These are phyloP conservation scores for Lampropteryx suffumata DNA, from an alignment of 2,888 invertebrate genomes.

Conservation along the genomic window DNA sequence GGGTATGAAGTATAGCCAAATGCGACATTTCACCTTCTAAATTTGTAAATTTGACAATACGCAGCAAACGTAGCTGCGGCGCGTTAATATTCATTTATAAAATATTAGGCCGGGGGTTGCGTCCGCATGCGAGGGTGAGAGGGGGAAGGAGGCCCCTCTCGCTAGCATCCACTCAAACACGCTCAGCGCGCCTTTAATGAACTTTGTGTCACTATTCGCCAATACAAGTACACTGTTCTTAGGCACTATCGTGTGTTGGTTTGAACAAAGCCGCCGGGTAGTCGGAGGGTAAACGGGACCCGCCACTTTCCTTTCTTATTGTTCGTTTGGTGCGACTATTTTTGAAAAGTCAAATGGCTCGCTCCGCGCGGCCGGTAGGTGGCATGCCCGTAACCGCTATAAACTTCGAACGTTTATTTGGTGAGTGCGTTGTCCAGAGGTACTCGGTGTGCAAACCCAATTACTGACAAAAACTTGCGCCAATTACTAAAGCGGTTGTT, in stretches of 20 bases:
- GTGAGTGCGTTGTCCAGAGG: background rate
- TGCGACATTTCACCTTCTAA: slow-evolving; percentile 11
- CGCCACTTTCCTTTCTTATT: slow-evolving; percentile 66
- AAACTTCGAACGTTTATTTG: background rate
- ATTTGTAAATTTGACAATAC: slow-evolving; percentile 24
- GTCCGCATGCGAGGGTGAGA: slow-evolving; percentile 28
- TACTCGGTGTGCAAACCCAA: background rate
- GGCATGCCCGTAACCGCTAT: slow-evolving; percentile 3
- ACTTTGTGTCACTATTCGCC: slow-evolving; percentile 78
- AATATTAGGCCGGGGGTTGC: slow-evolving; percentile 59
- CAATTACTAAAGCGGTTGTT: background rate
- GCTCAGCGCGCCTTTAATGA: slow-evolving; percentile 79
- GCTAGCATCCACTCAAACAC: slow-evolving; percentile 74
- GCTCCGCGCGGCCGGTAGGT: slow-evolving; percentile 18
- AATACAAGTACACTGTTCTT: slow-evolving; percentile 80
- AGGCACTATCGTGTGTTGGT: slow-evolving; percentile 73
- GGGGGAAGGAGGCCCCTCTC: slow-evolving; percentile 55
- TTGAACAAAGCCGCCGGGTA: slow-evolving; percentile 71
- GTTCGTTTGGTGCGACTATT: slow-evolving; percentile 52
- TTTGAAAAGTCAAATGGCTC: slow-evolving; percentile 60
- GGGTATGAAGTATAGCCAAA: background rate
- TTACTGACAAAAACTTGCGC: background rate
- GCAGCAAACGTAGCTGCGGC: slow-evolving; percentile 20
- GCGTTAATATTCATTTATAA: slow-evolving; percentile 67
- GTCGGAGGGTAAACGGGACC: slow-evolving; percentile 65